Evolutionary conservation across 2,797 vertebrate genomes (phyloP).

Genomic region (Silurus aristotelis): DNA sequence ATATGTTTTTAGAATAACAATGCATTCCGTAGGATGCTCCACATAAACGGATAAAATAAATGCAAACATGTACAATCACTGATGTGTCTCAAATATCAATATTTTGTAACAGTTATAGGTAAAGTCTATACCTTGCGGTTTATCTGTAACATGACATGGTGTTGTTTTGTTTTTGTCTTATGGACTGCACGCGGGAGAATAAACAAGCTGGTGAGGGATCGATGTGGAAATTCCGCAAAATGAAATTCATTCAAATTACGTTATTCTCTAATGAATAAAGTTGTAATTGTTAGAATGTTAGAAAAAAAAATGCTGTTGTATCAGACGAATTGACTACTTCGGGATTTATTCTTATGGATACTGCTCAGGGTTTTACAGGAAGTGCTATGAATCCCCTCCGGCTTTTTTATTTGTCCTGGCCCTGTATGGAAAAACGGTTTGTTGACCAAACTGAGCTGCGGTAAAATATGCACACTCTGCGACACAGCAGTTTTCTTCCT

Average conservation of each 20-base stretch:
- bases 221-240: neutral
- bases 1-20: neutral
- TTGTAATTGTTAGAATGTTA: neutral
- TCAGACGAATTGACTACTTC: neutral
- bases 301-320: neutral
- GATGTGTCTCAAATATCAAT: neutral
- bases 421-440: neutral
- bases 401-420: neutral
- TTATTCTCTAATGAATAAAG: neutral
- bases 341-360: neutral
- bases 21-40: neutral
- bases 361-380: too few species aligned
- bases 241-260: neutral
- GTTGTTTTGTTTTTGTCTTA: neutral
- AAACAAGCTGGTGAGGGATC: neutral
- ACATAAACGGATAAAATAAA: neutral
- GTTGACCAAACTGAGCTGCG: neutral
- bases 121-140: neutral
- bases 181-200: neutral
- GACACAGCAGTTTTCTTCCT: constrained; percentile 3
- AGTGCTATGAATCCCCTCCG: too few species aligned
- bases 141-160: neutral
- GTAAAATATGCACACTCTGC: neutral
- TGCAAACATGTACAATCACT: neutral
- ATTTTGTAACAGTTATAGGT: neutral